Conservation (phyloP, 2,888 invertebrate genomes). For the Agrochola lota region DNA sequence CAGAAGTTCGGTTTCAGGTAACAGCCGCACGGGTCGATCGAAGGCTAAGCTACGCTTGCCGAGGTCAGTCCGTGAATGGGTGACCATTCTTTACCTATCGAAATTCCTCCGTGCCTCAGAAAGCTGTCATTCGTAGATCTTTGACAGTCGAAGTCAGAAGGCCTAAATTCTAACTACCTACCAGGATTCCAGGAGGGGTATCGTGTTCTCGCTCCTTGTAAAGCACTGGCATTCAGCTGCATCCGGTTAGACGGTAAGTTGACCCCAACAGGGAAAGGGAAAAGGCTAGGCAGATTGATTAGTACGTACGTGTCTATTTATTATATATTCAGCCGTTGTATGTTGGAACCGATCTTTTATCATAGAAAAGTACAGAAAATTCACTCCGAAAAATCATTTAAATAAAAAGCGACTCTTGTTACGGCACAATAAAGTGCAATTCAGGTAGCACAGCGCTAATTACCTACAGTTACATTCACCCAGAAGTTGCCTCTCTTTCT, state of each 20-base stretch:
- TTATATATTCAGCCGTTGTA: too few relatives aligned
- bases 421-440: too few relatives aligned
- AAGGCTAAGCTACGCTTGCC: background rate
- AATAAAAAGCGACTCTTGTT: too few relatives aligned
- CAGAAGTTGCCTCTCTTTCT: too few relatives aligned
- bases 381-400: too few relatives aligned
- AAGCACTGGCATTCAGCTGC: background rate
- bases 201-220: background rate
- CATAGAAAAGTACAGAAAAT: too few relatives aligned
- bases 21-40: too few relatives aligned
- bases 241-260: background rate
- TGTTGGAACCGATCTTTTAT: too few relatives aligned
- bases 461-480: too few relatives aligned
- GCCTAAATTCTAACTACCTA: background rate
- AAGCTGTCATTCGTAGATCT: background rate
- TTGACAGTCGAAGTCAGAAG: background rate
- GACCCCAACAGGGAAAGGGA: background rate
- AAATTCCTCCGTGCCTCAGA: background rate
- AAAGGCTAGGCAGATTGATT: background rate
- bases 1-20: background rate
- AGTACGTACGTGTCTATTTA: background rate
- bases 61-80: background rate
- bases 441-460: too few relatives aligned
- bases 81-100: background rate
- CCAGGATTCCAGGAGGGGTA: background rate